Base-by-base conservation (phyloP, 1,140 invertebrate genomes). In the Camponotus vicinus region DNA sequence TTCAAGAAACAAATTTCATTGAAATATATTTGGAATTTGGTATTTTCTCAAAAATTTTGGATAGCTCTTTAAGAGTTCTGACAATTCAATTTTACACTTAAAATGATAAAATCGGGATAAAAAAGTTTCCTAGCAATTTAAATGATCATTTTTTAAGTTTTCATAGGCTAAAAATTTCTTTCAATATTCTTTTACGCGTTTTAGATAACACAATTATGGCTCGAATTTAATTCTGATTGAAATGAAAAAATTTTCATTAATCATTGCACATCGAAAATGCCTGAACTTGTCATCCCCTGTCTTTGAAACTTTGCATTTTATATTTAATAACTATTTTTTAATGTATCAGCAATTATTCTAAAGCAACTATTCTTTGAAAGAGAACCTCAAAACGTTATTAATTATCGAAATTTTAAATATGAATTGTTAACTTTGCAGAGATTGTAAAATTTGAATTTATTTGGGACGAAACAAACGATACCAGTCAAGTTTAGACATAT, bases 381-480 rank as follows among this genome's bases (percentile, higher is more conserved):
- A 69, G 1, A 69, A 13, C 13, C 37, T 4, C 45, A 55, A 18
- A 37, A 40, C 3, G 15, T 11, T 69, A 57, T 57, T 55, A 71
- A 55, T 71, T 40, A 13, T 71, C 0, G 1, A 71, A 71, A 71
- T 71, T 73, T 0, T 73, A n/a, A n/a, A 57, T 55, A 75, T 15
- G 0, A 5, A 13, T n/a, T 8, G 32, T 11, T 40, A 57, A 57
- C 21, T 75, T 37, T 6, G 52, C 6, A 27, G n/a, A 21, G 11
- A 75, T 21, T 7, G 7, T 15, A 75, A 75, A 11, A 75, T 75
- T 75, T 21, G 11, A 40, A 40, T 21, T 40, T 18, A 11, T 11
- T 40, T 57, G n/a, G 15, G 13, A 40, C 21, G 2, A 13, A 64
- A 77, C 15, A n/a, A 52, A 18, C 21, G 27, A 52, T 40, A 21